phyloP scores from a whole-genome alignment of 2,797 vertebrate species.

The Microctenopoma steveboyesi region DNA sequence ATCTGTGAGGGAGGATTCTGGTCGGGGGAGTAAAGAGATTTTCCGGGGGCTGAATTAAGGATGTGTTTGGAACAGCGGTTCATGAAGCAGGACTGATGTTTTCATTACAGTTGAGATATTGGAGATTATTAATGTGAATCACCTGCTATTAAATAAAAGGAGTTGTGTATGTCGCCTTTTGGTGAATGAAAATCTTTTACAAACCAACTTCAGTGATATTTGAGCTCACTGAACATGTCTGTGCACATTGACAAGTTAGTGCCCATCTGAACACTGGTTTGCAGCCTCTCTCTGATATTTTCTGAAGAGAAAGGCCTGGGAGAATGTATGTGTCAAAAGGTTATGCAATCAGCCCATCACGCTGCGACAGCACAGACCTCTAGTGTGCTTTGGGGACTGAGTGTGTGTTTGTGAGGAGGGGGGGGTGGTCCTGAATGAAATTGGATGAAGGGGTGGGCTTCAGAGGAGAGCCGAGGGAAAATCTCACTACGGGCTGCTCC shows the following conservation, averaged over 20 bases:
- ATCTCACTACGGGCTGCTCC: slow-evolving; percentile 64
- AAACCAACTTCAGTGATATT: background rate
- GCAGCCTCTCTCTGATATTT: slow-evolving; percentile 11
- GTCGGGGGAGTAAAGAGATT: slow-evolving; percentile 58
- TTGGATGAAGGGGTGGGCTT: slow-evolving; percentile 53
- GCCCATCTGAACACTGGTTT: slow-evolving; percentile 19
- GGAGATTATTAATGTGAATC: background rate
- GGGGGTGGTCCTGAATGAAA: slow-evolving; percentile 71
- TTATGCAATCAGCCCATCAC: slow-evolving; percentile 81
- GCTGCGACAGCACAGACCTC: slow-evolving; percentile 79
- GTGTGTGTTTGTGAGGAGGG: slow-evolving; percentile 44
- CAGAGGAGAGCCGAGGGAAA: slow-evolving; percentile 57
- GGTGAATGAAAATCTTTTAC: background rate
- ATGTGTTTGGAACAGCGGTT: slow-evolving; percentile 51
- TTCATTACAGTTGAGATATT: slow-evolving; percentile 44
- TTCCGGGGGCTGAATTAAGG: slow-evolving; percentile 61
- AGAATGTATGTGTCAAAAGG: slow-evolving; percentile 77
- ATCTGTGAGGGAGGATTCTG: slow-evolving; percentile 63
- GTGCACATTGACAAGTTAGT: background rate
- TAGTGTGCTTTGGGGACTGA: slow-evolving; percentile 69
- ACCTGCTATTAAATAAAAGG: background rate
- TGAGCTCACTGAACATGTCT: background rate
- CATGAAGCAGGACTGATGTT: slow-evolving; percentile 53
- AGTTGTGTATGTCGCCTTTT: slow-evolving; percentile 2
- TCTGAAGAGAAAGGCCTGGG: slow-evolving; percentile 61